phyloP scores from a whole-genome alignment of 2,797 vertebrate species.

The Enteromius argenteus region DNA sequence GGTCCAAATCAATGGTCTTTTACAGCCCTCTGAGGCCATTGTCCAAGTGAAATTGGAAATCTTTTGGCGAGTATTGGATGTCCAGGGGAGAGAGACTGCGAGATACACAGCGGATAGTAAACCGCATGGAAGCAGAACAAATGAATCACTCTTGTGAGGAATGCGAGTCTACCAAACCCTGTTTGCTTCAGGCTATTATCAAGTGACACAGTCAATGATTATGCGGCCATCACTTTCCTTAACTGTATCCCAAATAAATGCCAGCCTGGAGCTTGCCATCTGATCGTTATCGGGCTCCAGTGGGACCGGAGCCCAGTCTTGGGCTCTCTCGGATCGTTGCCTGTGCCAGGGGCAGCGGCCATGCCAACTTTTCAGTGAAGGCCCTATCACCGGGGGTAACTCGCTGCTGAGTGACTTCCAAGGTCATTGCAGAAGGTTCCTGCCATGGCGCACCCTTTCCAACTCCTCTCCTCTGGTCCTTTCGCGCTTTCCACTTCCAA shows the following conservation, averaged over 20 bases:
- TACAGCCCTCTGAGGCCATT: constrained; percentile 67
- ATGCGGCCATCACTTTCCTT: constrained; percentile 63
- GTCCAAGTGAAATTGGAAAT: constrained; percentile 71
- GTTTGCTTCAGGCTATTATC: constrained; percentile 64
- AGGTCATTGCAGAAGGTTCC: constrained; percentile 57
- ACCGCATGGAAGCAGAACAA: constrained; percentile 60
- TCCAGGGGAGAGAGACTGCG: constrained; percentile 56
- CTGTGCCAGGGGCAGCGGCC: constrained; percentile 60
- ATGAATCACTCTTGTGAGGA: constrained; percentile 65
- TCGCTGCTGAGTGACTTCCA: constrained; percentile 61
- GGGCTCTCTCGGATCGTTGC: constrained; percentile 51
- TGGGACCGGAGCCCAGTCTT: constrained; percentile 60
- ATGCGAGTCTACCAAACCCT: constrained; percentile 54
- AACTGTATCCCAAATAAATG: constrained; percentile 65
- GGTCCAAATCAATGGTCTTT: constrained; percentile 71
- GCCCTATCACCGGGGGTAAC: constrained; percentile 60
- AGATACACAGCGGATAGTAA: constrained; percentile 59
- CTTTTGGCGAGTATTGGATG: constrained; percentile 67
- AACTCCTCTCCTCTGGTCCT: constrained; percentile 40
- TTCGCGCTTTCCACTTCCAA: constrained; percentile 40
- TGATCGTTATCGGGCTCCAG: constrained; percentile 60
- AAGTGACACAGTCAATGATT: constrained; percentile 63
- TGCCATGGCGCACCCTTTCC: constrained; percentile 50
- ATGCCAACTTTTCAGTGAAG: constrained; percentile 63
- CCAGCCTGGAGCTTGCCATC: constrained; percentile 55